Evolutionary conservation across 2,888 invertebrate species (phyloP).

Genomic region (Cenopis cana): DNA sequence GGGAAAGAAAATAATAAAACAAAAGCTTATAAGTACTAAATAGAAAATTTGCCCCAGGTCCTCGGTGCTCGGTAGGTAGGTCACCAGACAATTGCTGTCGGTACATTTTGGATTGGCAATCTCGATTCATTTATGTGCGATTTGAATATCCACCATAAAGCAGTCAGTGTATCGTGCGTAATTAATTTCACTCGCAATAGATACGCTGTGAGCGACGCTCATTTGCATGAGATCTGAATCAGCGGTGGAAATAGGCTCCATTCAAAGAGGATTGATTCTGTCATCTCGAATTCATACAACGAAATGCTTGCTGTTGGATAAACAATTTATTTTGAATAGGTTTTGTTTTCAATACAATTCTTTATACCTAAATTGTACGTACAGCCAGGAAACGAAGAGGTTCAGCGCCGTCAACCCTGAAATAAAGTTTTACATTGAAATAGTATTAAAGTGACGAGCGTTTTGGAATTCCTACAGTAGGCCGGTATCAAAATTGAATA

Average conservation of each 20-base stretch:
- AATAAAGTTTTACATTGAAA: too few species aligned
- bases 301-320: slow-evolving; percentile 9
- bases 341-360: neutral
- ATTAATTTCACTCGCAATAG: slow-evolving; percentile 48
- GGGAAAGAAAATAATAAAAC: too few species aligned
- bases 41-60: too few species aligned
- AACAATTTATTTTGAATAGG: neutral
- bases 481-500: too few species aligned
- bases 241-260: slow-evolving; percentile 36
- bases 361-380: too few species aligned
- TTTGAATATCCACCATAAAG: slow-evolving; percentile 48
- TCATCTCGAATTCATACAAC: slow-evolving; percentile 22
- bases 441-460: too few species aligned
- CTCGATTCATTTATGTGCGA: slow-evolving; percentile 34
- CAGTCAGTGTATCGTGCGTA: slow-evolving; percentile 45
- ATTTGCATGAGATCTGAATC: slow-evolving; percentile 47
- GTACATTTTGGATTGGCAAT: slow-evolving; percentile 13
- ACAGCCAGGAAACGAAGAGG: too few species aligned
- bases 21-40: too few species aligned
- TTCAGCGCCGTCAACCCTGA: too few species aligned
- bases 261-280: slow-evolving; percentile 31
- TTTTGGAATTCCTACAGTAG: too few species aligned
- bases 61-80: too few species aligned
- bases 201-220: slow-evolving; percentile 41
- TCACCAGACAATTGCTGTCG: neutral